Base-by-base conservation (phyloP, 2,113 vertebrate species). In the Spea bombifrons region DNA sequence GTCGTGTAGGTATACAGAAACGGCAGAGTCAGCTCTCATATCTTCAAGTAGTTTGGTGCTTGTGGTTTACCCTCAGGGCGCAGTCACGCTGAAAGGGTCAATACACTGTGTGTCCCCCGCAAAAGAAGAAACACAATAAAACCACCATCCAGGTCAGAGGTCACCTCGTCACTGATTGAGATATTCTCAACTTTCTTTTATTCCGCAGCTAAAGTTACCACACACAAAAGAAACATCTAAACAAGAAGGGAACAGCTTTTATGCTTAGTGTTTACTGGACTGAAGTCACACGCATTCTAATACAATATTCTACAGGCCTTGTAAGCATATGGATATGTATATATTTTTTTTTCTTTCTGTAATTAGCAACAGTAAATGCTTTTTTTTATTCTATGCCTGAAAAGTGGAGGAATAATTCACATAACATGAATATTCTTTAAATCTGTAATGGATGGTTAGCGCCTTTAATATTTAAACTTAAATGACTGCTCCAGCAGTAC, bases 121-220 rank as follows among this genome's bases (percentile, higher is more conserved):
- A 86, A 91, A 85, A 89, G 83, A 69, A 84, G 81, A 73, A 84
- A 88, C 84, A 93, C 90, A 93, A 93, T 91, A 84, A 88, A 92
- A 89, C 91, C 88, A 92, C 89, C 89, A 88, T 89, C 83, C 47
- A 61, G 91, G 92, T 88, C 91, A 92, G 83, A 90, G 91, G 91
- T 93, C 90, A 84, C 77, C 85, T 89, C 81, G 84, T 88, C 88
- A 80, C 87, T 90, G 92, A 92, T 93, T 93, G 91, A 94, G 91
- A 93, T 92, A 92, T 92, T 92, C 84, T 82, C 89, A 83, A 81
- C 83, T 87, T 85, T 78, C 84, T 84, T 82, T 73, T 81, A 76
- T 70, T 77, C 76, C 13, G 81, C 83, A 85, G 72, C 79, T 66
- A 81, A 70, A 76, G 16, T 78, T 69, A 83, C 73, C 59, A 30